Base-by-base conservation (phyloP, 2,888 invertebrate species). In the Drosophila colorata region DNA sequence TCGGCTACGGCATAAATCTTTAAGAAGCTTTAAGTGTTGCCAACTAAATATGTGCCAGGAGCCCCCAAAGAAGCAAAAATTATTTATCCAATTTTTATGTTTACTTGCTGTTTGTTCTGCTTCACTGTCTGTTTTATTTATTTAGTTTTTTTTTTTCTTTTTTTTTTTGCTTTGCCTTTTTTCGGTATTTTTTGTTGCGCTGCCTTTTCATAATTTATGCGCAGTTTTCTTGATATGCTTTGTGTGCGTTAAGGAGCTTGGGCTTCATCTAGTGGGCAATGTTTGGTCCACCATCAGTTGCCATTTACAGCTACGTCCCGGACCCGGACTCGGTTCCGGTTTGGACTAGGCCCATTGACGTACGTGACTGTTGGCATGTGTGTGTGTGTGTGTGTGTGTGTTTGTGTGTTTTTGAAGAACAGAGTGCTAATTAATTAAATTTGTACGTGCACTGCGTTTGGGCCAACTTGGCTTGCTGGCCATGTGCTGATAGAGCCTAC, bases 401-500 rank as follows among this genome's bases (percentile, higher is more conserved):
- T 38, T 52, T 66, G 61, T 79, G 25, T 74, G 40, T 80, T 77
- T 82, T 74, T 71, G 75, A 72, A 63, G 78, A 86, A 86, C 80
- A 86, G 78, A 86, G 84, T 86, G 86, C 86, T 82, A 86, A 86
- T 86, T 82, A 82, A 82, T 82, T 82, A 86, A 86, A 82, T 82
- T 86, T 86, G 86, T 82, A 86, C 82, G 86, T 82, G 82, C 67
- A 57, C 58, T 69, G 69, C 68, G 74, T 70, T 66, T 81, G 77
- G 65, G 69, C 69, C 74, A 65, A 65, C 16, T 64, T 66, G 57
- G 23, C 80, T 70, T 66, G 77, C 80, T 81, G 81, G 82, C 82
- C 80, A 82, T 77, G 80, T 73, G 81, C 69, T 82, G 81, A 80
- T 82, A 85, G 78, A 66, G 65, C 63, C 67, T 23, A 73, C 56